Evolutionary conservation across 1,140 invertebrate genomes (phyloP), one percentile per base, ranked within the genome.

Genomic region (Camponotus vicinus): DNA sequence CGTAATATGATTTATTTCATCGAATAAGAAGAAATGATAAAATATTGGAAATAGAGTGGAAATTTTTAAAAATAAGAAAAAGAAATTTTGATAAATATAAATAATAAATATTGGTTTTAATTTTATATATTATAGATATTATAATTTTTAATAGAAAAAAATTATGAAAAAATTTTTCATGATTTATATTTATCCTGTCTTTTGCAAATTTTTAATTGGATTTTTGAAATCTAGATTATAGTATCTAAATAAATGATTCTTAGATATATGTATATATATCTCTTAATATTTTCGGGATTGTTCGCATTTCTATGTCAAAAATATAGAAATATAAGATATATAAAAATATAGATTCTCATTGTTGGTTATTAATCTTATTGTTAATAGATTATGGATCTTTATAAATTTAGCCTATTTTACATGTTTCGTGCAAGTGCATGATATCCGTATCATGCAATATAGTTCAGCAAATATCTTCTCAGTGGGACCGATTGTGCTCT

Each of bases 331-430:
- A 21, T 21, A 27, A 27, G 0, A 27, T 27, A 27, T 27, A 27
- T 27, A 27, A 27, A 27, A 27, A 27, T 27, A 27, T 27, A 27
- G 27, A 27, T 27, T 27, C 0, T 27, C 0, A 27, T 27, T 27
- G 27, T 27, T 27, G 27, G 1, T 27, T 27, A 27, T 27, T 27
- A 27, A 27, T 27, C 27, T 27, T 27, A 27, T 27, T 78, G 9
- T 45, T 45, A 87, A 90, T 45, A 80, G 78, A 86, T 90, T 84
- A 80, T 57, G 49, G 45, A 40, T 66, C 70, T 13, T 76, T 78
- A n/a, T 77, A 88, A 88, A 90, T 90, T 90, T 57, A 21, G 37
- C 34, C 76, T 66, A 90, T 86, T 90, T 64, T 89, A 32, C 57
- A 15, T 13, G 40, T n/a, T 15, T 32, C 3, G 18, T 18, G 40